phyloP scores from a whole-genome alignment of 2,113 vertebrate species.

The Gymnogyps californianus region DNA sequence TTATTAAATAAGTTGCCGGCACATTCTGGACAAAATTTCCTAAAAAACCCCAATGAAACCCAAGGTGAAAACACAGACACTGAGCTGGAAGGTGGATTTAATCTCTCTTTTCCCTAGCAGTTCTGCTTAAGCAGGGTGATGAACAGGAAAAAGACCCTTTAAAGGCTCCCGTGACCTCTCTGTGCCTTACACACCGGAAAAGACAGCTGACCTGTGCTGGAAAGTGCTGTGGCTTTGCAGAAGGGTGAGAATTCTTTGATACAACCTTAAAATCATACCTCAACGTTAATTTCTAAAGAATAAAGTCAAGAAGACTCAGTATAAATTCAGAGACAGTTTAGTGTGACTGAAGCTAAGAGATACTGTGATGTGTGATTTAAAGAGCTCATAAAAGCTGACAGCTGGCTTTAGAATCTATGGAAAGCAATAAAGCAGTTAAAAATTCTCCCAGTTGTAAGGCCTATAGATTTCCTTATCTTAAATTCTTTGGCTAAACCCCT shows the following conservation, averaged over 20 bases:
- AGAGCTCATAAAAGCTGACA: slow-evolving; percentile 78
- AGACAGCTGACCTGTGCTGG: background rate
- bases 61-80: background rate
- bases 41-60: background rate
- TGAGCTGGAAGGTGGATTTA: background rate
- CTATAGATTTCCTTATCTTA: slow-evolving; percentile 73
- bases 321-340: background rate
- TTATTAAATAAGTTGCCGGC: background rate
- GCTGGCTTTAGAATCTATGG: slow-evolving; percentile 72
- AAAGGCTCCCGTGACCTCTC: background rate
- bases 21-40: background rate
- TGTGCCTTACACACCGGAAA: background rate
- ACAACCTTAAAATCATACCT: background rate
- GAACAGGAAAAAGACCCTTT: background rate
- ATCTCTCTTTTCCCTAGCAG: background rate
- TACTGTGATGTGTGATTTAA: slow-evolving; percentile 66
- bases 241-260: background rate
- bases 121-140: background rate
- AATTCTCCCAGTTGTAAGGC: slow-evolving; percentile 81
- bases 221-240: background rate
- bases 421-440: slow-evolving; percentile 74
- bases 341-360: slow-evolving; percentile 47
- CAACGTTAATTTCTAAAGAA: background rate
- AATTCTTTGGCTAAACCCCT: slow-evolving; percentile 79
- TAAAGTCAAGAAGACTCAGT: background rate